phyloP scores from a whole-genome alignment of 1,140 invertebrate genomes.

The Archivesica marissinica region DNA sequence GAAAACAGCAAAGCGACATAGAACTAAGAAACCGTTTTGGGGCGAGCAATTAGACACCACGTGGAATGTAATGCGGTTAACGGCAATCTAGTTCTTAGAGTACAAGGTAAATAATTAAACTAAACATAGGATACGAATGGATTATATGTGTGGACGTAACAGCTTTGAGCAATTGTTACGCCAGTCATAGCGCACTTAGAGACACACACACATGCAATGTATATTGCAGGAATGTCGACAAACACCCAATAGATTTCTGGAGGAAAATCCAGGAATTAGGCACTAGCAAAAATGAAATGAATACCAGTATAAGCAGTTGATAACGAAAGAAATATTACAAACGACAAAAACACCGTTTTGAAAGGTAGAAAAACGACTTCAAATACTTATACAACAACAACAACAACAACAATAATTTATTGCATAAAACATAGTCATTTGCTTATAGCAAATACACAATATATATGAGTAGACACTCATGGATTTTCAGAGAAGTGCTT shows the following conservation, averaged over 20 bases:
- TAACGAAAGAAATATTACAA: not conserved
- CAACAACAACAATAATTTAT: too few relatives aligned
- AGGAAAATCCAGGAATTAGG: not conserved
- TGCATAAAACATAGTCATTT: too few relatives aligned
- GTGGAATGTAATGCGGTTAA: not conserved
- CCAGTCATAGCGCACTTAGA: not conserved
- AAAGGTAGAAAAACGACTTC: conserved; percentile 23
- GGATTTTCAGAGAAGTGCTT: too few relatives aligned
- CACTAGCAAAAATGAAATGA: not conserved
- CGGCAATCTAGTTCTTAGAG: not conserved
- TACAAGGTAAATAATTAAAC: not conserved
- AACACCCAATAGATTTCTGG: conserved; percentile 21
- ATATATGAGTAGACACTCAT: too few relatives aligned
- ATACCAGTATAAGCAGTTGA: not conserved
- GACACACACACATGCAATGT: not conserved
- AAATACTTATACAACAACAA: conserved; percentile 14
- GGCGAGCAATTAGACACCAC: not conserved
- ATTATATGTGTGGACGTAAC: not conserved
- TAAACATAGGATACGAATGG: not conserved
- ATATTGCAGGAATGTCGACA: conserved; percentile 36
- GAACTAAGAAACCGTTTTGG: not conserved
- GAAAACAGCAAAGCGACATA: not conserved
- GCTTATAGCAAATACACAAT: too few relatives aligned
- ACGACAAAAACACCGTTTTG: not conserved
- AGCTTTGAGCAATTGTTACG: not conserved